phyloP scores from a whole-genome alignment of 2,113 vertebrate genomes.

The Ahaetulla prasina region DNA sequence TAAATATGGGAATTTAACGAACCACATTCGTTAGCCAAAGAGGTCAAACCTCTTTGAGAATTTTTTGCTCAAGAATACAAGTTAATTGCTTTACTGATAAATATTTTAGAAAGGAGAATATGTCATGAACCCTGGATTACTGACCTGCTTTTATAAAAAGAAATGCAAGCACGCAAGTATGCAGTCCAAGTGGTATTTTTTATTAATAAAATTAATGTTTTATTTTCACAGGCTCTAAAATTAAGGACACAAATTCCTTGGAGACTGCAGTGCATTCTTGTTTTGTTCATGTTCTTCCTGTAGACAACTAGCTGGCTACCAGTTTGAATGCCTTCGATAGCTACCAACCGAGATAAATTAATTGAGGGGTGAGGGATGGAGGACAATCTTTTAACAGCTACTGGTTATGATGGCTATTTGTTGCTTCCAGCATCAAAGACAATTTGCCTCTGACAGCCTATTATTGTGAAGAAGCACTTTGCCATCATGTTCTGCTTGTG shows the following conservation, averaged over 20 bases:
- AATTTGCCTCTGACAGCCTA: not conserved
- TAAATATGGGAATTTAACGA: not conserved
- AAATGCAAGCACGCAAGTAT: not conserved
- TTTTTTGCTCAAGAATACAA: constrained; percentile 4
- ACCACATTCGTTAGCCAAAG: not conserved
- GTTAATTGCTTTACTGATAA: constrained; percentile 16
- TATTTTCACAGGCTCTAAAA: not conserved
- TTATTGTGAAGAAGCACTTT: not conserved
- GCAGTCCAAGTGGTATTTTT: not conserved
- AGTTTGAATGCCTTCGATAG: not conserved
- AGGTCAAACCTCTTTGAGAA: not conserved
- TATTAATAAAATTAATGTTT: not conserved
- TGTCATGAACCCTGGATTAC: not conserved
- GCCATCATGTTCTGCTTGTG: not conserved
- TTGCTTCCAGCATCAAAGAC: not conserved
- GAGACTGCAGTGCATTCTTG: not conserved
- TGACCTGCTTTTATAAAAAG: not conserved
- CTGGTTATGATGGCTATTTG: not conserved
- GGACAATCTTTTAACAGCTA: not conserved
- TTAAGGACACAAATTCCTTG: not conserved
- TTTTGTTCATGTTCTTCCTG: not conserved
- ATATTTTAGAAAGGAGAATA: constrained; percentile 6
- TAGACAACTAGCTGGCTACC: not conserved
- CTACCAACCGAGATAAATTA: not conserved
- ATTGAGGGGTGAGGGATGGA: not conserved